phyloP scores from a whole-genome alignment of 2,797 vertebrate species.

The Xiphophorus birchmanni region DNA sequence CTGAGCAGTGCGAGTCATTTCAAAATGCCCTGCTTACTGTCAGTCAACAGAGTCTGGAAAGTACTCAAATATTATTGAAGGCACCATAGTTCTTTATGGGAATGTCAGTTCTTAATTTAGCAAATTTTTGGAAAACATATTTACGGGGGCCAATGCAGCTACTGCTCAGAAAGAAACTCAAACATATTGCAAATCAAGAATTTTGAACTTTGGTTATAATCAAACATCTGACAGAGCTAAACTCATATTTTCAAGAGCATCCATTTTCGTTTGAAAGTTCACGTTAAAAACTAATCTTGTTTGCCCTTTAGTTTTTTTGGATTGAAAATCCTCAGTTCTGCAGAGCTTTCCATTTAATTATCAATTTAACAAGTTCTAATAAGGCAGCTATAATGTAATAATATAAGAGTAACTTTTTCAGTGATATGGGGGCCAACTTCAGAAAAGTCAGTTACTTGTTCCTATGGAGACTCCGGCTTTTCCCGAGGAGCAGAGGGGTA shows the following conservation, averaged over 20 bases:
- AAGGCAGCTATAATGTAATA: not conserved
- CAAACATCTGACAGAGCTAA: not conserved
- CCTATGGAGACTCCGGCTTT: not conserved
- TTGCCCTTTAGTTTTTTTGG: not conserved
- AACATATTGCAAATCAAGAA: not conserved
- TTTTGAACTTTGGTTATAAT: not conserved
- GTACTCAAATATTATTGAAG: not conserved
- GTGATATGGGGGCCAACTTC: not conserved
- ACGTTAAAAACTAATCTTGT: not conserved
- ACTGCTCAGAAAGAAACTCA: not conserved
- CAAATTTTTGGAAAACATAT: not conserved
- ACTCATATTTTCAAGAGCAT: not conserved
- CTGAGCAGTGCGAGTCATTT: not conserved
- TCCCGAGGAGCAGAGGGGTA: not conserved
- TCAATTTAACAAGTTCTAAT: not conserved
- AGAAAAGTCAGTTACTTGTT: not conserved
- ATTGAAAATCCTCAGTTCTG: not conserved
- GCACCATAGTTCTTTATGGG: not conserved
- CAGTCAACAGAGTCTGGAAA: constrained; percentile 19
- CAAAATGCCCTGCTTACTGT: constrained; percentile 18
- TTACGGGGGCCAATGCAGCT: not conserved
- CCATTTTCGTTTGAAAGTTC: not conserved
- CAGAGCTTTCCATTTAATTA: not conserved
- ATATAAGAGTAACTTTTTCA: not conserved
- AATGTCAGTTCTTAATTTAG: too few species aligned